These are phyloP conservation scores for Tiliqua scincoides DNA, from an alignment of 2,113 vertebrate species.

Conservation along the genomic window DNA sequence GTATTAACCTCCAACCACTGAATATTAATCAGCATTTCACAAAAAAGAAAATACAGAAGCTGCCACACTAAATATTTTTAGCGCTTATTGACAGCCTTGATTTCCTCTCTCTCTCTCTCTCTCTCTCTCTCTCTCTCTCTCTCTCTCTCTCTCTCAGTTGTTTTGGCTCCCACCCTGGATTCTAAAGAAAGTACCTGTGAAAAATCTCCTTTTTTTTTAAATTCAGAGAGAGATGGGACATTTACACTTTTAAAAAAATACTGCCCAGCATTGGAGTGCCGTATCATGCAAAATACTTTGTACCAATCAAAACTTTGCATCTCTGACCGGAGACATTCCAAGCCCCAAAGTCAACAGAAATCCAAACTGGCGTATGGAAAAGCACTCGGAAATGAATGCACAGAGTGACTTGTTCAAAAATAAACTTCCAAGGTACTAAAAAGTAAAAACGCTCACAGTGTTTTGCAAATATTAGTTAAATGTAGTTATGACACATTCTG, in stretches of 20 bases:
- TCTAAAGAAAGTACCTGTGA: constrained; percentile 53
- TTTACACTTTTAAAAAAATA: constrained; percentile 42
- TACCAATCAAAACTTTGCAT: constrained; percentile 42
- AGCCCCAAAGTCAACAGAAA: constrained; percentile 73
- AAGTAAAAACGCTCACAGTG: constrained; percentile 13
- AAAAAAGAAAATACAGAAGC: constrained; percentile 92
- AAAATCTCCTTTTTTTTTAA: neutral
- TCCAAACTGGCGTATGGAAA: constrained; percentile 45
- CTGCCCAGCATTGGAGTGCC: constrained; percentile 43
- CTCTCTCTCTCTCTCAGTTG: constrained; percentile 38
- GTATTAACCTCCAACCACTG: constrained; percentile 90
- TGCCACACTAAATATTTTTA: constrained; percentile 94
- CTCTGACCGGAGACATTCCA: constrained; percentile 43
- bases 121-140: constrained; percentile 18
- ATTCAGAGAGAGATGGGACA: neutral
- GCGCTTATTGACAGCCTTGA: constrained; percentile 83
- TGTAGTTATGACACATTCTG: neutral
- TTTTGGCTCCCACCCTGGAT: constrained; percentile 68
- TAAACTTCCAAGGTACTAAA: constrained; percentile 53
- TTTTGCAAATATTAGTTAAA: constrained; percentile 11
- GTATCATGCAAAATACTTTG: constrained; percentile 39
- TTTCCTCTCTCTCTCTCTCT: constrained; percentile 72
- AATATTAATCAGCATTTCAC: constrained; percentile 97
- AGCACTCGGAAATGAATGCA: constrained; percentile 70
- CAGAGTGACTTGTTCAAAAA: constrained; percentile 64